Conservation (phyloP, 2,113 vertebrate genomes). For the Prunella himalayana region DNA sequence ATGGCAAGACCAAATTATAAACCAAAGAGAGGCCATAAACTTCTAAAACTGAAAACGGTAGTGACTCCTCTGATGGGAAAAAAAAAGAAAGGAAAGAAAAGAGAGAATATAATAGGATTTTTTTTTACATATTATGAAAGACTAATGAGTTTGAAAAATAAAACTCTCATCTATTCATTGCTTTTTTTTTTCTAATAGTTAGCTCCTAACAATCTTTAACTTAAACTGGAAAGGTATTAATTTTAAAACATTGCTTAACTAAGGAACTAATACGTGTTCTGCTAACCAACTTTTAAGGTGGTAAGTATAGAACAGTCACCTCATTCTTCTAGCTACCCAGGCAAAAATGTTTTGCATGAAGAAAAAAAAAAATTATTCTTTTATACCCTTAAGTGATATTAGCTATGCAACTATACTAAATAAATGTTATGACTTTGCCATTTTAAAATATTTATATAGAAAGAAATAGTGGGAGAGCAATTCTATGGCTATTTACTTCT, state of each 20-base stretch:
- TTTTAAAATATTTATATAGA: not conserved
- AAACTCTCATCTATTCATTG: not conserved
- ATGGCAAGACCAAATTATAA: not conserved
- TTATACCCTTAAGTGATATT: not conserved
- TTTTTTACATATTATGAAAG: not conserved
- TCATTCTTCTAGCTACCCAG: not conserved
- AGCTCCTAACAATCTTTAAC: not conserved
- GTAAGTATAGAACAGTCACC: not conserved
- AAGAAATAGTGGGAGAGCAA: not conserved
- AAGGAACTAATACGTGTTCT: not conserved
- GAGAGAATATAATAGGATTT: not conserved
- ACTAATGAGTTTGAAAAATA: not conserved
- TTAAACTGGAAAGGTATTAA: not conserved
- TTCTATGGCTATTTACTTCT: not conserved
- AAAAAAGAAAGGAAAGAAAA: not conserved
- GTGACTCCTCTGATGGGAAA: not conserved
- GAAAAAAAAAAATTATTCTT: not conserved
- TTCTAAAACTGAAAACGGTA: not conserved
- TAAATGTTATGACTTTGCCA: not conserved
- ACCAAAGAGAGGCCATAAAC: not conserved
- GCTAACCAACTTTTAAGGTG: not conserved
- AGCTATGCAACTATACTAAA: not conserved
- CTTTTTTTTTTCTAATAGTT: not conserved
- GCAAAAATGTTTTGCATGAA: not conserved
- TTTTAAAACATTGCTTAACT: not conserved